These are phyloP conservation scores for Sparus aurata DNA, from an alignment of 2,797 vertebrate species.

Conservation along the genomic window DNA sequence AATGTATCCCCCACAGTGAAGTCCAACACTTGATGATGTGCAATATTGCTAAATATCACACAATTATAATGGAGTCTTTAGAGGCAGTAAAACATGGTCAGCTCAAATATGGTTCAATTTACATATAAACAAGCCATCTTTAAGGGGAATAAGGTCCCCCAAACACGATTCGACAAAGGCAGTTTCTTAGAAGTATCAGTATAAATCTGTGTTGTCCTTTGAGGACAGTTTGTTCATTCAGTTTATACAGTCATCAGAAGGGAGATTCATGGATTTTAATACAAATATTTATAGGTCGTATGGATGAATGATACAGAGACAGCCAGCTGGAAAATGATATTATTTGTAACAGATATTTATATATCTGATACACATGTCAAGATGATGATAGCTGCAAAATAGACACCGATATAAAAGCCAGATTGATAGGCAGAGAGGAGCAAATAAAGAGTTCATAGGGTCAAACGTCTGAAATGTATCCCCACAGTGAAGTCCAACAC, in stretches of 20 bases:
- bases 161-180: too few relatives aligned
- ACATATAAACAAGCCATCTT: too few relatives aligned
- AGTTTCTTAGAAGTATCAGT: too few relatives aligned
- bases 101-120: too few relatives aligned
- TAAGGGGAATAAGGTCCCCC: too few relatives aligned
- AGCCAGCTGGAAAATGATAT: constrained; percentile 33
- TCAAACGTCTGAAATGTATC: constrained; percentile 47
- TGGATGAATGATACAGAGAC: constrained; percentile 17
- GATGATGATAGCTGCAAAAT: constrained; percentile 41
- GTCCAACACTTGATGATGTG: constrained; percentile 28
- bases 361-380: constrained; percentile 39
- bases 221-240: too few relatives aligned
- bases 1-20: constrained; percentile 52
- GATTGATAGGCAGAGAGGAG: constrained; percentile 56
- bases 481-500: constrained; percentile 30
- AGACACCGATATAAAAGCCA: constrained; percentile 53
- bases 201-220: too few relatives aligned
- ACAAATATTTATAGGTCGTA: neutral
- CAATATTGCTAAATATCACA: neutral
- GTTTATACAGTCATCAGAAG: neutral
- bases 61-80: too few relatives aligned
- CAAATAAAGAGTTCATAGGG: constrained; percentile 49
- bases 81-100: neutral
- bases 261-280: neutral
- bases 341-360: constrained; percentile 44